Conservation (phyloP, 2,113 vertebrate genomes). For the Petrocephalus zakoni region DNA sequence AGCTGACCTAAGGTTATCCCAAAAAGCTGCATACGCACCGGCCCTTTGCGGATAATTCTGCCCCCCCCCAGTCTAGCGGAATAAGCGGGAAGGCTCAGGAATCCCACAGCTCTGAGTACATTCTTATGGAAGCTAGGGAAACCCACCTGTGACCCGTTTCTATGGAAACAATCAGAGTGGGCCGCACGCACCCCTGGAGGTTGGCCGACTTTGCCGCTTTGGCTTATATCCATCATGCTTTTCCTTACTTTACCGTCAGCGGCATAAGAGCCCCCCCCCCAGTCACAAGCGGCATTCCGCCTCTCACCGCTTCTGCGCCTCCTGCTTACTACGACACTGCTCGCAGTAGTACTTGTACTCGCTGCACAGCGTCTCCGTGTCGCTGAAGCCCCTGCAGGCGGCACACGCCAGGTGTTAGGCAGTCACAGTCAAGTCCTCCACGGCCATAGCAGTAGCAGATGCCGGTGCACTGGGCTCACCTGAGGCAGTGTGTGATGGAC, state of each 20-base stretch:
- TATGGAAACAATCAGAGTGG: background rate
- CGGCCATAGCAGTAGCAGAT: background rate
- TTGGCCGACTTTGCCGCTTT: background rate
- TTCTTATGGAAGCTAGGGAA: background rate
- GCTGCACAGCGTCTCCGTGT: conserved; percentile 87
- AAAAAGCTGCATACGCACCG: no score
- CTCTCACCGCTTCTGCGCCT: conserved; percentile 84
- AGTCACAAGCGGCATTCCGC: background rate
- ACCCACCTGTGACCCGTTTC: background rate
- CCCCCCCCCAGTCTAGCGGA: background rate
- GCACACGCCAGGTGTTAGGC: conserved; percentile 9
- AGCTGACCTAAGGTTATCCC: no score
- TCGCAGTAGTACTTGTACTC: conserved; percentile 92
- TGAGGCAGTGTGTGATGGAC: conserved; percentile 87
- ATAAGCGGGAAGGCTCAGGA: background rate
- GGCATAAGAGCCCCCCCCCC: background rate
- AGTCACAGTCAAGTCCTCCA: background rate
- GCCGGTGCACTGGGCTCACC: conserved; percentile 50
- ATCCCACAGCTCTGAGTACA: background rate
- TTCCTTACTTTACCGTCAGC: background rate
- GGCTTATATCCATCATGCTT: background rate
- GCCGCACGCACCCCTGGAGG: background rate
- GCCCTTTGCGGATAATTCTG: no score
- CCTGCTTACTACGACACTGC: conserved; percentile 90
- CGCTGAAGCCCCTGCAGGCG: conserved; percentile 77